A percentile compares a stretch with the other conserved stretches of the same genome.
These are phyloP conservation scores for Pyrrhosoma nymphula DNA, from an alignment of 2,888 invertebrate genomes.

Conservation along the genomic window DNA sequence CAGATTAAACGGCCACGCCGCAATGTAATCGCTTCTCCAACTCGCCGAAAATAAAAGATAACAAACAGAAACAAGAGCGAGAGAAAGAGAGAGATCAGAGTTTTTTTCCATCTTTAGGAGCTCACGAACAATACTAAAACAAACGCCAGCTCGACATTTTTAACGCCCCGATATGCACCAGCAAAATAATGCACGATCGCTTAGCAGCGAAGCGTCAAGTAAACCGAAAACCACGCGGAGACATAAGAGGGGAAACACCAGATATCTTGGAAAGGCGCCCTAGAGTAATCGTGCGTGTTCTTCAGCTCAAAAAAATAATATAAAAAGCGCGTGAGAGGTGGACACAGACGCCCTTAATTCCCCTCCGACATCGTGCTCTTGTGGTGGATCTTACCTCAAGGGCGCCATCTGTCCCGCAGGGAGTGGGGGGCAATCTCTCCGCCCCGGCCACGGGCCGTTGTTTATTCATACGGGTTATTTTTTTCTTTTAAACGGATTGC, in stretches of 20 bases:
- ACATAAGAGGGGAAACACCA: background rate
- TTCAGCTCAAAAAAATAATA: background rate
- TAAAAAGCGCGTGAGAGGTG: background rate
- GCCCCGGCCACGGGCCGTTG: background rate
- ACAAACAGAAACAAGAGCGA: background rate
- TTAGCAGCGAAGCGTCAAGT: background rate
- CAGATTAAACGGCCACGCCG: slow-evolving; percentile 1
- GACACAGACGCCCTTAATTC: background rate
- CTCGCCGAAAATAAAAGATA: background rate
- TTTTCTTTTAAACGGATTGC: slow-evolving; percentile 5
- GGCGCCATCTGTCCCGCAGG: background rate
- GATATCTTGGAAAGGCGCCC: background rate
- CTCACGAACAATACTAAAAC: background rate
- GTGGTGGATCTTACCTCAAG: background rate
- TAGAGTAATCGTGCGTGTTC: background rate
- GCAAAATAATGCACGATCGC: background rate
- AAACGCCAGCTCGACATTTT: background rate
- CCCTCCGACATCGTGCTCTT: background rate
- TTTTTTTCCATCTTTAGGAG: background rate
- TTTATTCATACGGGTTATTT: background rate
- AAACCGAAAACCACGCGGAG: background rate
- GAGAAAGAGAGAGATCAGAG: background rate
- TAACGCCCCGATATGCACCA: background rate
- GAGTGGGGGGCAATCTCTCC: background rate
- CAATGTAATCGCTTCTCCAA: background rate